Percentiles rank a stretch among this genome's conserved stretches.
These are phyloP conservation scores for Struthidea cinerea DNA, from an alignment of 2,113 vertebrate genomes.

Conservation along the genomic window DNA sequence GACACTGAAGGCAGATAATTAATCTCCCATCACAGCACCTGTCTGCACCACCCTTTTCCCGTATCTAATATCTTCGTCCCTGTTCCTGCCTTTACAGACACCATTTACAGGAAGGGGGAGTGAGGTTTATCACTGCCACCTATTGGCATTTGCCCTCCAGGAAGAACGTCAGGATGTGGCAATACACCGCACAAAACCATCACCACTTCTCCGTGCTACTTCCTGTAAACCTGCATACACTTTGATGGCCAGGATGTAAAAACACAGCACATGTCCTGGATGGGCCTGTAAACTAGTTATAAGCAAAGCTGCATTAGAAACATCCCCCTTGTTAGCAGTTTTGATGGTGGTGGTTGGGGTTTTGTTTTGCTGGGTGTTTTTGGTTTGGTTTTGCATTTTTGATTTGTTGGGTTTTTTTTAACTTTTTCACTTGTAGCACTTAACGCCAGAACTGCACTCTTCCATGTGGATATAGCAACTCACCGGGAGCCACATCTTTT, in stretches of 20 bases:
- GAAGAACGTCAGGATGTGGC: neutral
- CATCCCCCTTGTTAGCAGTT: neutral
- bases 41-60: slow-evolving; percentile 12
- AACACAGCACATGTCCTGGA: neutral
- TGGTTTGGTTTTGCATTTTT: neutral
- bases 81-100: neutral
- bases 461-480: neutral
- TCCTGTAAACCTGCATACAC: neutral
- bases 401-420: no score
- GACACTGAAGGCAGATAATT: slow-evolving; percentile 67
- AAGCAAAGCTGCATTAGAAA: neutral
- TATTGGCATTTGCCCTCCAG: neutral
- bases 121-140: slow-evolving; percentile 23
- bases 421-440: neutral
- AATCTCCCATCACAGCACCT: slow-evolving; percentile 70
- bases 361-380: neutral
- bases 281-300: neutral
- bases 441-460: neutral
- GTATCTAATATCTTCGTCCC: neutral
- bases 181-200: neutral
- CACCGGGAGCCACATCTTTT: neutral
- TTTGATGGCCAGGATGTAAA: neutral
- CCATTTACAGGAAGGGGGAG: neutral
- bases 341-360: neutral
- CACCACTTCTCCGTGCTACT: neutral